phyloP scores from a whole-genome alignment of 2,797 vertebrate species.

The Pelobates cultripes region DNA sequence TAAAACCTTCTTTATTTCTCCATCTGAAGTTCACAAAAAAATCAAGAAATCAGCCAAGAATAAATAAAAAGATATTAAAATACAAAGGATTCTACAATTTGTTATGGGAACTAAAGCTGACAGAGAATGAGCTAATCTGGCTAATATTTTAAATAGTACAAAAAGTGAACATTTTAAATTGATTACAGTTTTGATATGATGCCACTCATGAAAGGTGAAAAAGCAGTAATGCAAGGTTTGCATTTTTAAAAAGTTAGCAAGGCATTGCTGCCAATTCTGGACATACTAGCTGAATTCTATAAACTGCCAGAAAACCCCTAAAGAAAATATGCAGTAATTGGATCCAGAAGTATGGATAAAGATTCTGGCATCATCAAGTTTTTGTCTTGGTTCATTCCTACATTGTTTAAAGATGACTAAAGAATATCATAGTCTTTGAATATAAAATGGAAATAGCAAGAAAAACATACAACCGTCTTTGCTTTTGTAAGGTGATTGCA shows the following conservation, averaged over 20 bases:
- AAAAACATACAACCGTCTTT: not conserved
- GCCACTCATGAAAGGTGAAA: conserved; percentile 41
- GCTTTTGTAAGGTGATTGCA: conserved; percentile 7
- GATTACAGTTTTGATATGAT: conserved; percentile 29
- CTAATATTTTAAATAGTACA: conserved; percentile 26
- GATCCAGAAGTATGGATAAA: conserved; percentile 45
- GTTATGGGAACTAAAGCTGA: conserved; percentile 39
- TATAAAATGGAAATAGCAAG: not conserved
- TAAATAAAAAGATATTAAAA: conserved; percentile 24
- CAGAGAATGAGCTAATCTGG: conserved; percentile 39
- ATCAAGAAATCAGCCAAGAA: conserved; percentile 5
- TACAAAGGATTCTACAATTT: conserved; percentile 22
- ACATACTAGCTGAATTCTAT: conserved; percentile 39
- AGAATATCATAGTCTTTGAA: conserved; percentile 18
- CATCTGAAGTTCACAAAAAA: conserved; percentile 3
- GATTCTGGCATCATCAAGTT: conserved; percentile 42
- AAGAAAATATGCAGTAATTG: conserved; percentile 51
- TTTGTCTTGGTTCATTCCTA: conserved; percentile 36
- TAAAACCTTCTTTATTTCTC: not conserved
- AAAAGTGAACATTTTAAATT: conserved; percentile 35
- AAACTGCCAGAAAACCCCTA: conserved; percentile 44
- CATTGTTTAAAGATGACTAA: conserved; percentile 49
- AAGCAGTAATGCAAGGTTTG: conserved; percentile 34
- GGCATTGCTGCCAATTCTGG: conserved; percentile 35
- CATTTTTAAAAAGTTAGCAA: conserved; percentile 39